Base-by-base conservation (phyloP, 2,888 invertebrate genomes). In the Mythimna lalbum region DNA sequence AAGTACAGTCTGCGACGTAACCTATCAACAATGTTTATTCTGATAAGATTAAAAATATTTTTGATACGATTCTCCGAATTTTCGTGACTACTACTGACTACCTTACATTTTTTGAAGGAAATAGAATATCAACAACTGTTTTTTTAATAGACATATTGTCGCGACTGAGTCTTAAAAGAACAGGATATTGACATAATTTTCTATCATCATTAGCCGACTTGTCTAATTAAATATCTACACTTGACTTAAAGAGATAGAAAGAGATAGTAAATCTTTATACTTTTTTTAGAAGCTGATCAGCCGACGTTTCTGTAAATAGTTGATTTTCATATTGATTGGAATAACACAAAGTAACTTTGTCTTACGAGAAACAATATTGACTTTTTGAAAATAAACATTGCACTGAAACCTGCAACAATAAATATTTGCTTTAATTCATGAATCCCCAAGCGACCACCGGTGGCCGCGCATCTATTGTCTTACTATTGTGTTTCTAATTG, bases 1-100 rank as follows among this genome's bases (percentile, higher is more conserved):
- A 33, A 56, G 36, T 56, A 47, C 10, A 73, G 5, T 52, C 50
- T 65, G 39, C 55, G 60, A 27, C 19, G 57, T 67, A 53, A 53
- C 2, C 53, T 52, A 82, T 82, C 62, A 36, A 36, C 27, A 67
- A 56, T 79, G 67, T 82, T 62, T 73, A 73, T 73, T 79, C 27
- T 62, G 78, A 78, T 82, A 73, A 82, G 66, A 61, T 78, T 61
- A 55, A 19, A 19, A 50, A 21, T n/a, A n/a, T 23, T 49, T 53
- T 50, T 67, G 56, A 78, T 78, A 33, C 62, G 33, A 65, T 82
- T 77, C 72, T 57, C 19, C 4, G 63, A 81, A 81, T 71, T 82
- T 65, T 71, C 23, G n/a, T 62, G 61, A 65, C 61, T 64, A 33
- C n/a, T 71, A 21, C 19, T 62, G 61, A 65, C 61, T 64, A 33